A percentile compares a stretch with the other conserved stretches of the same genome.
Evolutionary conservation across 2,113 vertebrate genomes (phyloP).

Genomic region (Macquaria australasica): DNA sequence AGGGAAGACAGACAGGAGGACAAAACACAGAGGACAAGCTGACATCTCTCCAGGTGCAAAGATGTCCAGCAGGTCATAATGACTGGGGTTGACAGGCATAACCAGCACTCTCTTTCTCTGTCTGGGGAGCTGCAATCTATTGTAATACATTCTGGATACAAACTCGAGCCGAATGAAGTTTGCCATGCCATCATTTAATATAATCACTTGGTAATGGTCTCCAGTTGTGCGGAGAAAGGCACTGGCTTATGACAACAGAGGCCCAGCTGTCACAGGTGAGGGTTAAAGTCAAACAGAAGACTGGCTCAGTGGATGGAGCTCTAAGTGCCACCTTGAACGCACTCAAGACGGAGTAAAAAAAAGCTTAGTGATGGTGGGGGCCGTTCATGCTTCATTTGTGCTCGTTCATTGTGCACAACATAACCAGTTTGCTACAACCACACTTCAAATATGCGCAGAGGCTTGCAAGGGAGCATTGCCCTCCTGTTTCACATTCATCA

Average conservation of each 20-base stretch:
- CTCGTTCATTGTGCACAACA: constrained; percentile 10
- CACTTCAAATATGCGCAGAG: constrained; percentile 13
- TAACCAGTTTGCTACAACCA: background rate
- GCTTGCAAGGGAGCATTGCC: constrained; percentile 10
- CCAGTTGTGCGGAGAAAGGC: constrained; percentile 57
- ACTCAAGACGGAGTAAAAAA: background rate
- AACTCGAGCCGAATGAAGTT: constrained; percentile 33
- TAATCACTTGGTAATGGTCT: constrained; percentile 62
- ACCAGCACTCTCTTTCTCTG: constrained; percentile 33
- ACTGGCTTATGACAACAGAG: constrained; percentile 48
- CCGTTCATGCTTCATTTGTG: background rate
- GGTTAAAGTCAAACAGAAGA: constrained; percentile 49
- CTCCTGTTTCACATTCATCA: constrained; percentile 47
- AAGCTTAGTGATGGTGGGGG: background rate
- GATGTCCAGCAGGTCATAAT: constrained; percentile 48
- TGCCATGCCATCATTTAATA: constrained; percentile 46
- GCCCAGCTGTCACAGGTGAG: constrained; percentile 59
- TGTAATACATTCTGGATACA: constrained; percentile 32
- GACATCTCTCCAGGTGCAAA: constrained; percentile 69
- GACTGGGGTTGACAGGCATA: constrained; percentile 66
- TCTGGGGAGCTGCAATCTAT: constrained; percentile 40
- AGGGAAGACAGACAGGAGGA: constrained; percentile 56
- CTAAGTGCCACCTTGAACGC: constrained; percentile 35
- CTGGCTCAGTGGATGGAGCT: constrained; percentile 15
- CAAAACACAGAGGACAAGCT: constrained; percentile 63